Base-by-base conservation (phyloP, 2,113 vertebrate genomes). In the Ammodytes marinus region DNA sequence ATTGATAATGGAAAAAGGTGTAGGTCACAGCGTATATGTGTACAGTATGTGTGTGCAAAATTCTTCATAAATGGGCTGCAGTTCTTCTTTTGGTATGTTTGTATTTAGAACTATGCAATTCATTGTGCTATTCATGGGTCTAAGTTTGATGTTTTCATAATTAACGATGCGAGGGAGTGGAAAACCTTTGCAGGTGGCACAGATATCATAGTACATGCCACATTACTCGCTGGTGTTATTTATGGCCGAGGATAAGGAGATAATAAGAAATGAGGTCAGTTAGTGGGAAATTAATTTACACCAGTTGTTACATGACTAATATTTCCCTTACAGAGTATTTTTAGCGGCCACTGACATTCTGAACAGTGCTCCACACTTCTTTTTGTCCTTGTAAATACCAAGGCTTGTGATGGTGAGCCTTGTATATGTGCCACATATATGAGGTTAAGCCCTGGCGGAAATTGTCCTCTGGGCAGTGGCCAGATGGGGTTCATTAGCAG, bases 371-470 rank as follows among this genome's bases (percentile, higher is more conserved):
- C 15, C 15, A 39, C 77, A n/a, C 81, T 74, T 78, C 71, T 71
- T 79, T 82, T 77, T 87, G 86, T 84, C 86, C 90, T 92, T 88
- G 90, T 92, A 86, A 91, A 90, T 89, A 85, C 83, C 79, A 45
- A 75, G 68, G 69, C 74, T 59, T 63, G 85, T 57, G 76, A 82
- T 80, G 82, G 61, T 69, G 64, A 85, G 77, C 65, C 79, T 76
- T 67, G 47, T 86, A 46, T 85, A 66, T 57, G 65, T 76, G 83
- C 42, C 80, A 87, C 85, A 81, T 81, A 69, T 84, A 86, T 59
- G 55, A 83, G 81, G 78, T 83, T 86, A 84, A 88, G 81, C 61
- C 58, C 79, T 53, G n/a, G 50, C 79, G 83, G 72, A 89, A 85
- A 83, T 71, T 80, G 86, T 85, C 86, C 85, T 88, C 70, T 89